Evolutionary conservation across 1,140 invertebrate genomes (phyloP), one percentile per base, ranked within the genome.

Genomic region (Tetramorium alpestre): DNA sequence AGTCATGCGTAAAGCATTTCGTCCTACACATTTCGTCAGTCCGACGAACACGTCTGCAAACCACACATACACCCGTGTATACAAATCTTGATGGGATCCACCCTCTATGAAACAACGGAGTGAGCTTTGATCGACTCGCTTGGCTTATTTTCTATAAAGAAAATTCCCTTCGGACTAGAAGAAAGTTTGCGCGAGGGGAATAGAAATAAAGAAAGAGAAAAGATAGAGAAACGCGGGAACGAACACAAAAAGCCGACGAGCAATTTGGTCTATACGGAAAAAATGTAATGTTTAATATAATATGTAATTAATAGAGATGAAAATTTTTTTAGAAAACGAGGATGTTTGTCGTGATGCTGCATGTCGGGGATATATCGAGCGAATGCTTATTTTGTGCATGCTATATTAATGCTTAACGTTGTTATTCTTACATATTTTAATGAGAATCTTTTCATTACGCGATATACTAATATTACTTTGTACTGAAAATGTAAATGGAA

Each of bases 61-160:
- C 2, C 41, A 64, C 41, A 77, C 44, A 22, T 51, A 67, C 76
- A 41, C 28, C 56, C 65, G 22, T 70, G 38, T 75, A 62, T 73
- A 84, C 80, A 73, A 84, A 84, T 87, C 58, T 51, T 85, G 60
- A 85, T 56, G 76, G 69, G n/a, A 72, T 51, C 44, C 60, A 87
- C 86, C 86, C 86, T 87, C 82, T 73, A 49, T 69, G 75, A 88
- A 81, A 88, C 75, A 88, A 88, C 60, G 25, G 67, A 86, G 67
- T 25, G 22, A 86, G 85, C 75, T 77, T 73, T 33, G 76, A 65
- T 72, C 84, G 65, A 64, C 62, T 87, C 81, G 86, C 73, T 64
- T 86, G 60, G 64, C 51, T 86, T 80, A 80, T 81, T 86, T 86
- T 80, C 75, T 51, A 62, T 47, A 77, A 65, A 78, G 67, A 54